phyloP scores from a whole-genome alignment of 2,888 invertebrate genomes.

The Acanthosepion lycidas region DNA sequence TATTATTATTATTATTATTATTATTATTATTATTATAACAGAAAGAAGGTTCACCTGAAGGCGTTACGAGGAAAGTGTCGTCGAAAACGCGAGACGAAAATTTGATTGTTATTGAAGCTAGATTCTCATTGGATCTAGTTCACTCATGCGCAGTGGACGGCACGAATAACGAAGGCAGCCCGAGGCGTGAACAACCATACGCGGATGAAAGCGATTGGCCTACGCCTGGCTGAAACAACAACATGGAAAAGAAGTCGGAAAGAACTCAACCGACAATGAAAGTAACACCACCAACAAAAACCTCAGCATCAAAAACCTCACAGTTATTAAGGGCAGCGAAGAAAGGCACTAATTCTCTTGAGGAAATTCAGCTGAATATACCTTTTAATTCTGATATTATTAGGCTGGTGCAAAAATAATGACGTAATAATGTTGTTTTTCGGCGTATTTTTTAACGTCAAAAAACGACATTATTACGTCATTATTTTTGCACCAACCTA shows the following conservation, averaged over 20 bases:
- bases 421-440: no score
- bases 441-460: no score
- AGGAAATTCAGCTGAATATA: neutral
- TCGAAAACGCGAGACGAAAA: neutral
- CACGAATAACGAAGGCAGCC: neutral
- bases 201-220: neutral
- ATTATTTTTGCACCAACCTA: no score
- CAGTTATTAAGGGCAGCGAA: neutral
- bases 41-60: neutral
- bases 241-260: neutral
- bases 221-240: neutral
- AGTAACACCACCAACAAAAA: neutral
- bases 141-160: conserved; percentile 7
- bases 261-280: neutral
- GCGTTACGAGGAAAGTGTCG: neutral
- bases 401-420: no score
- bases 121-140: neutral
- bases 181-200: neutral
- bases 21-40: neutral
- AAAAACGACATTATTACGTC: no score
- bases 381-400: no score
- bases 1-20: no score
- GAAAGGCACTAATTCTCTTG: neutral
- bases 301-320: neutral
- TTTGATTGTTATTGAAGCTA: conserved; percentile 2